phyloP scores from a whole-genome alignment of 2,888 invertebrate species.

The Geophilus truncorum region DNA sequence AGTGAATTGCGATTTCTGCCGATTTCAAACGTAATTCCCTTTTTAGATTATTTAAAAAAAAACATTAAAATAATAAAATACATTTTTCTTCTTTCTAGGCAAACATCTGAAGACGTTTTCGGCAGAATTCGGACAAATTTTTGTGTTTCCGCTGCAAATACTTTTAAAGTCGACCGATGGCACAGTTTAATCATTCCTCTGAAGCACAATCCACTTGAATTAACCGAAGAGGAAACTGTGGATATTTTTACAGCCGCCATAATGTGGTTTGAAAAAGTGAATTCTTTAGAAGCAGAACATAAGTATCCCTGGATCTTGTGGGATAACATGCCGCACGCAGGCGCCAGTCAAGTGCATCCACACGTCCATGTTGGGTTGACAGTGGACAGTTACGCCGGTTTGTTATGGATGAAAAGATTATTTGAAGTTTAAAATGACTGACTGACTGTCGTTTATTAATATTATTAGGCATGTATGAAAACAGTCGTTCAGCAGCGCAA shows the following conservation, averaged over 20 bases:
- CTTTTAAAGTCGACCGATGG: conserved; percentile 50
- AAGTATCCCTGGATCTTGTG: conserved; percentile 49
- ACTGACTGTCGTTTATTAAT: neutral
- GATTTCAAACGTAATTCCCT: conserved; percentile 41
- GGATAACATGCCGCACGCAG: conserved; percentile 51
- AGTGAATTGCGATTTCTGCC: conserved; percentile 49
- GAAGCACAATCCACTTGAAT: conserved; percentile 48
- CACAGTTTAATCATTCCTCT: conserved; percentile 49
- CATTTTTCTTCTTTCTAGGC: conserved; percentile 28
- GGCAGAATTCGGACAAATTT: conserved; percentile 47
- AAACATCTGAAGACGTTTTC: conserved; percentile 49
- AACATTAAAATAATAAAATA: neutral
- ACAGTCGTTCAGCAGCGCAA: conserved; percentile 45
- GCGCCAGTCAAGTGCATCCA: conserved; percentile 53
- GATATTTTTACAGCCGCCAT: conserved; percentile 47
- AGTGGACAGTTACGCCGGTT: conserved; percentile 36
- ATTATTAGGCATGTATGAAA: conserved; percentile 41
- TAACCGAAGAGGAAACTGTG: conserved; percentile 44
- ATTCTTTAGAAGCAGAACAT: neutral
- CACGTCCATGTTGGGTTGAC: conserved; percentile 50
- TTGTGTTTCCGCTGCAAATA: conserved; percentile 49
- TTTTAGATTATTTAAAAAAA: neutral
- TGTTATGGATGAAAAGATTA: neutral
- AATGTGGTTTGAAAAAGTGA: conserved; percentile 43
- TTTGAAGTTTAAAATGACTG: neutral